Conservation (phyloP, 1,140 invertebrate species). For the Ephestia elutella region DNA sequence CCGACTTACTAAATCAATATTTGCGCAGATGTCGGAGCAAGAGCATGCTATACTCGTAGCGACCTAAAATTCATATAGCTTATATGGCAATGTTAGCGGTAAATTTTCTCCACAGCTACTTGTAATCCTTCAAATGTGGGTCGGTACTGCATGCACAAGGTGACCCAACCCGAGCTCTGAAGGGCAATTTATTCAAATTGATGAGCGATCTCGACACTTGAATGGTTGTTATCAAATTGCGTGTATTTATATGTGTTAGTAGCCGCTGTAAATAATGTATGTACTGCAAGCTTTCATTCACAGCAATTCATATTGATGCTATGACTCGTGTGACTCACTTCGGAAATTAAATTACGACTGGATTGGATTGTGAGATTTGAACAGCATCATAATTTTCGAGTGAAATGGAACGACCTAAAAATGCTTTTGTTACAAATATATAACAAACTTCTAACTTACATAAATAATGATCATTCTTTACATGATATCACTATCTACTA, state of each 20-base stretch:
- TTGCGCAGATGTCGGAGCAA: conserved; percentile 70
- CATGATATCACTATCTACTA: too few species aligned
- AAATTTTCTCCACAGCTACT: conserved; percentile 72
- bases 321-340: neutral
- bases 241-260: neutral
- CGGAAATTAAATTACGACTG: neutral
- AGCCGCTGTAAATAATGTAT: neutral
- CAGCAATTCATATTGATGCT: neutral
- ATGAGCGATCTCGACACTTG: conserved; percentile 29
- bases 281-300: neutral
- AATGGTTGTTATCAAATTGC: conserved; percentile 5
- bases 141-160: conserved; percentile 64
- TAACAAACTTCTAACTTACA: too few species aligned
- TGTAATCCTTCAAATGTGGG: conserved; percentile 71
- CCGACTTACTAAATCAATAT: conserved; percentile 72
- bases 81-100: conserved; percentile 73
- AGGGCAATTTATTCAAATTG: conserved; percentile 57
- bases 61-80: conserved; percentile 74
- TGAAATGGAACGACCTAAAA: neutral
- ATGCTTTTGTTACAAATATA: too few species aligned
- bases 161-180: conserved; percentile 51
- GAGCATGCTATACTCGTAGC: conserved; percentile 68
- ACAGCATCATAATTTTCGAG: neutral
- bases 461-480: too few species aligned
- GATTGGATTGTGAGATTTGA: too few species aligned